These are phyloP conservation scores for Thereva nobilitata DNA, from an alignment of 2,888 invertebrate species.

Conservation along the genomic window DNA sequence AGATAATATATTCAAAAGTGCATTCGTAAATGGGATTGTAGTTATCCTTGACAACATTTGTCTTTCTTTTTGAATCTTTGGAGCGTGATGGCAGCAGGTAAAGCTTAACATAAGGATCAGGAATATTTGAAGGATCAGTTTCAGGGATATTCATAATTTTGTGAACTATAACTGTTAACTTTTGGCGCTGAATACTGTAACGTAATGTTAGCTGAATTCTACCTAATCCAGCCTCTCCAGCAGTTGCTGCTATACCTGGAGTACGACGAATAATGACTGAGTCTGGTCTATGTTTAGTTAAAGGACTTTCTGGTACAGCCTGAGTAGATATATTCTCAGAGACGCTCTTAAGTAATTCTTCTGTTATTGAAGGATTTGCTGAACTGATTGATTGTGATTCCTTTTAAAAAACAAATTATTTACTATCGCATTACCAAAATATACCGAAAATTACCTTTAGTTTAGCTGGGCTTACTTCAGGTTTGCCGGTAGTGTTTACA, in stretches of 20 bases:
- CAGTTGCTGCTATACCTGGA: constrained; percentile 65
- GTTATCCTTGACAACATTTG: constrained; percentile 79
- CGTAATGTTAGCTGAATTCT: constrained; percentile 83
- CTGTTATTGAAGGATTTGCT: constrained; percentile 48
- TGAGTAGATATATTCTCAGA: constrained; percentile 45
- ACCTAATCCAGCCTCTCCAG: constrained; percentile 77
- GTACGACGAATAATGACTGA: constrained; percentile 64
- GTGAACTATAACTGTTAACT: constrained; percentile 82
- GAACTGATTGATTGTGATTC: constrained; percentile 39
- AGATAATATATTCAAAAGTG: constrained; percentile 86
- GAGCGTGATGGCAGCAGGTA: constrained; percentile 83
- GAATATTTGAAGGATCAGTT: constrained; percentile 80
- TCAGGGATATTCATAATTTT: constrained; percentile 85
- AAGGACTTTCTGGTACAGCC: constrained; percentile 45
- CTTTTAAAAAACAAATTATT: constrained; percentile 2
- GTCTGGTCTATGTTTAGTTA: constrained; percentile 36
- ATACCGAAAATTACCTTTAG: constrained; percentile 12
- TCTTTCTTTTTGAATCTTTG: constrained; percentile 86
- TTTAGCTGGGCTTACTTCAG: constrained; percentile 38
- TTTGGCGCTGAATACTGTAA: constrained; percentile 82
- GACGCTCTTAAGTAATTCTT: constrained; percentile 38
- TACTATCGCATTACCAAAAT: background rate
- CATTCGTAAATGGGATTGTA: constrained; percentile 91
- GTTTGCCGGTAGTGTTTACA: constrained; percentile 44
- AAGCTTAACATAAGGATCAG: constrained; percentile 88